Percentiles rank a stretch among this genome's conserved stretches.
Conservation (phyloP, 2,888 invertebrate genomes). For the Leistus spinibarbis region DNA sequence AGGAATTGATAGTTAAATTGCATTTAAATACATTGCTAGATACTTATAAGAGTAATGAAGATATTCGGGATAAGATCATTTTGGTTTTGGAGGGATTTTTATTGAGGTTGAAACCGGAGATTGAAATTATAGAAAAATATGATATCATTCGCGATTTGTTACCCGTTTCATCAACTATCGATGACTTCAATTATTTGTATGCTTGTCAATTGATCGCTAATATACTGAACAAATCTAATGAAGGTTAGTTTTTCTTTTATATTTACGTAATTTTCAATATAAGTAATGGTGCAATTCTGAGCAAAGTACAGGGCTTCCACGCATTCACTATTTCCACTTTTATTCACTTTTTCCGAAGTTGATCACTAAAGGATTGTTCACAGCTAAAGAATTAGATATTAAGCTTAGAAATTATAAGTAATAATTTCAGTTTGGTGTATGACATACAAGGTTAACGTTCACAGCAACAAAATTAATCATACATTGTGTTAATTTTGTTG, state of each 20-base stretch:
- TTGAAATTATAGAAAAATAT: conserved; percentile 51
- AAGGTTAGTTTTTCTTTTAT: conserved; percentile 39
- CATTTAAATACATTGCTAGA: conserved; percentile 51
- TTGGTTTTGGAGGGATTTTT: conserved; percentile 62
- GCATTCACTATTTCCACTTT: too few species aligned
- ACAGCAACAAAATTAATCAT: too few species aligned
- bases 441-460: too few species aligned
- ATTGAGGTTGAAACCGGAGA: conserved; percentile 57
- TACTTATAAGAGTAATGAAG: conserved; percentile 51
- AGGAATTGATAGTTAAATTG: conserved; percentile 57
- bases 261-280: too few species aligned
- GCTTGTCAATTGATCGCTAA: conserved; percentile 63
- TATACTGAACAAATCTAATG: conserved; percentile 63
- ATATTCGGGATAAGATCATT: conserved; percentile 54
- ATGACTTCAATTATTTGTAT: conserved; percentile 54
- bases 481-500: too few species aligned
- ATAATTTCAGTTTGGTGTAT: too few species aligned
- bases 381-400: too few species aligned
- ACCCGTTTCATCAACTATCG: conserved; percentile 54
- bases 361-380: too few species aligned
- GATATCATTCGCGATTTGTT: conserved; percentile 55
- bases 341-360: too few species aligned
- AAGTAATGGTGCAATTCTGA: too few species aligned
- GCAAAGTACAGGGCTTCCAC: too few species aligned
- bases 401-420: too few species aligned